Evolutionary conservation across 2,888 invertebrate genomes (phyloP).

Genomic region (Acleris cristana): DNA sequence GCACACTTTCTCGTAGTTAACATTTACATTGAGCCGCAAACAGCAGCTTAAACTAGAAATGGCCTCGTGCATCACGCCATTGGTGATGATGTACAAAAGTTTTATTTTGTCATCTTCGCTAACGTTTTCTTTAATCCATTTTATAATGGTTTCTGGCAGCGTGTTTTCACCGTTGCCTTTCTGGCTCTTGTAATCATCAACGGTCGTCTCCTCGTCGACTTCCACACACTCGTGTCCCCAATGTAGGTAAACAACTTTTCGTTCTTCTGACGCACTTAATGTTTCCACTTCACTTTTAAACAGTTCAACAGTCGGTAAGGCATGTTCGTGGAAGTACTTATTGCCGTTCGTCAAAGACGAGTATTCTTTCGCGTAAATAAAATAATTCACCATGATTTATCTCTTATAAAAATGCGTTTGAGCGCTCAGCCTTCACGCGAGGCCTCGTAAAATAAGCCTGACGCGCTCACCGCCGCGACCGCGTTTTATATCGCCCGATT

Average conservation of each 20-base stretch:
- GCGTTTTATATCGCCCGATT: too few species aligned
- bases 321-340: slow-evolving; percentile 45
- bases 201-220: slow-evolving; percentile 44
- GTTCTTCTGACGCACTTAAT: slow-evolving; percentile 42
- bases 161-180: slow-evolving; percentile 28
- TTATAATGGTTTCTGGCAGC: slow-evolving; percentile 41
- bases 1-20: slow-evolving; percentile 50
- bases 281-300: slow-evolving; percentile 46
- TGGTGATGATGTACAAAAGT: slow-evolving; percentile 52
- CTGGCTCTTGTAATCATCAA: slow-evolving; percentile 27
- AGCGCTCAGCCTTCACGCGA: too few species aligned
- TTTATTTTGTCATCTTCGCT: slow-evolving; percentile 42
- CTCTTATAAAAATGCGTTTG: not conserved
- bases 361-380: slow-evolving; percentile 27
- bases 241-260: slow-evolving; percentile 49
- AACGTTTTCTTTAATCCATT: slow-evolving; percentile 37
- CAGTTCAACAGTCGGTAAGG: slow-evolving; percentile 44
- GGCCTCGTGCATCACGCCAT: slow-evolving; percentile 42
- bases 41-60: slow-evolving; percentile 36
- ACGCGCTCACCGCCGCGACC: too few species aligned
- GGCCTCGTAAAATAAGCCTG: too few species aligned
- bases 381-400: slow-evolving; percentile 19
- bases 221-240: slow-evolving; percentile 47
- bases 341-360: slow-evolving; percentile 38
- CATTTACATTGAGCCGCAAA: slow-evolving; percentile 44